These are phyloP conservation scores for Chrysotoxum bicinctum DNA, from an alignment of 2,888 invertebrate genomes.

Conservation along the genomic window DNA sequence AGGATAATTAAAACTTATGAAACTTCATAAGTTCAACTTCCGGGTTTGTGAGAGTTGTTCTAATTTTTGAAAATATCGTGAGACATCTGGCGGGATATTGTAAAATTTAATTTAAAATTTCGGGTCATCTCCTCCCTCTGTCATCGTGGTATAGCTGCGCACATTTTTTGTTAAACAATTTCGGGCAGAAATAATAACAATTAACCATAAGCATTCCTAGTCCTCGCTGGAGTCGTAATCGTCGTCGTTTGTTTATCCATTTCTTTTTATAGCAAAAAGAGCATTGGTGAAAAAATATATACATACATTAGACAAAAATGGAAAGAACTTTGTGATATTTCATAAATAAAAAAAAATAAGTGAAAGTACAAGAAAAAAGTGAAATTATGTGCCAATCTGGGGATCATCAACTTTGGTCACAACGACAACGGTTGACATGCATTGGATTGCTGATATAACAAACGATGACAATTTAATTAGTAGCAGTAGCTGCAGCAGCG, in stretches of 20 bases:
- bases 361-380: neutral
- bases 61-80: slow-evolving; percentile 13
- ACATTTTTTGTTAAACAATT: neutral
- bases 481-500: slow-evolving; percentile 63
- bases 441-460: slow-evolving; percentile 69
- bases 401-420: slow-evolving; percentile 33
- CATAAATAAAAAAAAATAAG: neutral
- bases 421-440: slow-evolving; percentile 54
- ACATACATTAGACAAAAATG: neutral
- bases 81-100: slow-evolving; percentile 32
- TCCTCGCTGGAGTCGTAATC: neutral
- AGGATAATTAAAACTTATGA: neutral
- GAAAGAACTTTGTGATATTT: slow-evolving; percentile 19
- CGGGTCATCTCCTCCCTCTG: neutral
- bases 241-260: neutral
- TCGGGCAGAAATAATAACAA: neutral
- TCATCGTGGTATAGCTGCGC: neutral
- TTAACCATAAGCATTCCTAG: neutral
- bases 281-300: neutral
- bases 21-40: neutral
- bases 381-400: slow-evolving; percentile 45
- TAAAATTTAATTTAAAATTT: neutral
- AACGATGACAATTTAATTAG: slow-evolving; percentile 69
- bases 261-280: neutral
- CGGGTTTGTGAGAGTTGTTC: neutral